Percentiles rank a stretch among this genome's conserved stretches.
Conservation (phyloP, 2,113 vertebrate species). For the Sander lucioperca region DNA sequence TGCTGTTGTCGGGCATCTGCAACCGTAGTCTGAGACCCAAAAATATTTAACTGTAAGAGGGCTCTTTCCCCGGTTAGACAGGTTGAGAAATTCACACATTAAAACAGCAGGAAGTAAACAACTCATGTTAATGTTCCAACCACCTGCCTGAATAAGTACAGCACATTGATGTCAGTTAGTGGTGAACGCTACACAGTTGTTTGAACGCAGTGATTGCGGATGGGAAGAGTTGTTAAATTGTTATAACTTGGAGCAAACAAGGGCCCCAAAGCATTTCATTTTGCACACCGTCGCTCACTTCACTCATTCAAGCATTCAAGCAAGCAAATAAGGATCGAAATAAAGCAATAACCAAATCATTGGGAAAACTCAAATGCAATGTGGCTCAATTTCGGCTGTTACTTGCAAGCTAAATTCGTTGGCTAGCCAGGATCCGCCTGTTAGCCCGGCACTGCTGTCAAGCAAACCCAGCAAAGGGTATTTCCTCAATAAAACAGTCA, state of each 20-base stretch:
- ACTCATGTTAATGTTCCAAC: not conserved
- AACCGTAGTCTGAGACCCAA: not conserved
- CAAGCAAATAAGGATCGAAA: not conserved
- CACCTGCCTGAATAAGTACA: constrained; percentile 18
- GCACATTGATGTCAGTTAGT: not conserved
- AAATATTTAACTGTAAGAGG: not conserved
- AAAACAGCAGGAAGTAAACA: not conserved
- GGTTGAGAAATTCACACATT: constrained; percentile 1
- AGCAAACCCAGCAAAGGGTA: not conserved
- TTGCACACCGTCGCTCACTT: no score
- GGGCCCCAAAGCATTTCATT: not conserved
- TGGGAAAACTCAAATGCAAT: not conserved
- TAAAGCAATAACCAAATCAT: not conserved
- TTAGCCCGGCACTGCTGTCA: constrained; percentile 22
- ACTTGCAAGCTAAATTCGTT: constrained; percentile 33
- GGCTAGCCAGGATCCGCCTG: constrained; percentile 25
- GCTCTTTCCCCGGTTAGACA: not conserved
- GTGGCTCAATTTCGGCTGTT: constrained; percentile 8
- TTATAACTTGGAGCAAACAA: not conserved
- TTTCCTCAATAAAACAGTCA: not conserved
- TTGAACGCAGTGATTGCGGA: constrained; percentile 1
- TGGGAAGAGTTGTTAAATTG: constrained; percentile 2
- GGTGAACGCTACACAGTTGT: not conserved
- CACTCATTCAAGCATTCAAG: not conserved
- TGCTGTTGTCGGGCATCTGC: constrained; percentile 48